Conservation (phyloP, 2,888 invertebrate genomes). For the Ornithoptera alexandrae region DNA sequence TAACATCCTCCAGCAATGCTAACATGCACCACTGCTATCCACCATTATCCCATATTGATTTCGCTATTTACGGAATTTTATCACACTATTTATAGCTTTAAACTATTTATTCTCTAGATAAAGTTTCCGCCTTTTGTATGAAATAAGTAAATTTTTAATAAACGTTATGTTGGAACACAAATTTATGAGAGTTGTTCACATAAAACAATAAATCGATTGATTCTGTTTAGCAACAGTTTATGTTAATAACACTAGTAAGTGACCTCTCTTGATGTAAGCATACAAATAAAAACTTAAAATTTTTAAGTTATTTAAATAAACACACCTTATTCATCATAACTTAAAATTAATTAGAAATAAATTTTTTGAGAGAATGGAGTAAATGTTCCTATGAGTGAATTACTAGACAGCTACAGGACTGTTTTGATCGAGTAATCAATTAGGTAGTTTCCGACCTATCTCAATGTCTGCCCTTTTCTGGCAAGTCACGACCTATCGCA, state of each 20-base stretch:
- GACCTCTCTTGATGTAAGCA: no score
- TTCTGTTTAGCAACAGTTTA: no score
- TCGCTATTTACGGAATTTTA: conserved; percentile 71
- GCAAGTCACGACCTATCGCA: conserved; percentile 34
- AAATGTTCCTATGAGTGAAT: neutral
- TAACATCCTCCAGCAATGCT: conserved; percentile 45
- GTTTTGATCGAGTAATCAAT: conserved; percentile 38
- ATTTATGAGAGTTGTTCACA: neutral
- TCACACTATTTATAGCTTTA: conserved; percentile 57
- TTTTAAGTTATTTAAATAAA: neutral
- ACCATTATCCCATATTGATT: conserved; percentile 75
- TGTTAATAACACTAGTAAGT: no score
- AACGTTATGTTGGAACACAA: neutral
- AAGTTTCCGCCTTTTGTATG: neutral
- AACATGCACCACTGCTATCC: conserved; percentile 56
- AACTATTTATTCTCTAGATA: conserved; percentile 44
- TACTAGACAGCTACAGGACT: conserved; percentile 18
- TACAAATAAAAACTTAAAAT: neutral
- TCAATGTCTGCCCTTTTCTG: conserved; percentile 53
- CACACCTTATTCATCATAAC: neutral
- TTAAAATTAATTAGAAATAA: neutral
- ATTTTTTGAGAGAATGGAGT: neutral
- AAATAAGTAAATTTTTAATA: neutral
- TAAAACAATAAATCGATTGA: neutral
- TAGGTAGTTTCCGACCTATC: conserved; percentile 54